Evolutionary conservation across 53 echinoderm and acorn worm species (phyloP), one percentile per base, ranked within the genome.

Genomic region (Holothuria leucospilota): DNA sequence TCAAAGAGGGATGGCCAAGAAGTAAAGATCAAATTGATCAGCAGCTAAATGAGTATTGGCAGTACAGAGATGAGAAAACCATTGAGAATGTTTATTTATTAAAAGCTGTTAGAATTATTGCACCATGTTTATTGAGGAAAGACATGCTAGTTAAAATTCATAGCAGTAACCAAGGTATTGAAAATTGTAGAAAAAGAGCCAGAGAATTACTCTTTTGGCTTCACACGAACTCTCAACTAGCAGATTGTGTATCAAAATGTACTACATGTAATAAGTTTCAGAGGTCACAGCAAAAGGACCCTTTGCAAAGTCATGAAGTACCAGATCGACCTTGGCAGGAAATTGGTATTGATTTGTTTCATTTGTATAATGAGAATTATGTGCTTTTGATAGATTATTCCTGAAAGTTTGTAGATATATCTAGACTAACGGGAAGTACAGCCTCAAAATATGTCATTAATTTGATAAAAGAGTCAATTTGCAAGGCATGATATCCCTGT

Each of bases 141-240:
- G 74, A 82, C 6, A 89, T 86, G 68, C 59, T 69, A 52, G 28
- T 51, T 13, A 86, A 89, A 63, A 81, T 89, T n/a, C 92, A 92
- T 51, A 61, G 74, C 2, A 86, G 86, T 9, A 86, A 92, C 60
- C n/a, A 89, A 81, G 92, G 89, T n/a, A n/a, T n/a, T n/a, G n/a
- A n/a, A n/a, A n/a, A n/a, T n/a, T n/a, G n/a, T n/a, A n/a, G n/a
- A n/a, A n/a, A n/a, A n/a, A n/a, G n/a, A n/a, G n/a, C n/a, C n/a
- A n/a, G n/a, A n/a, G n/a, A n/a, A n/a, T n/a, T 39, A 25, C n/a
- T 88, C 9, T 88, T 80, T 81, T 94, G 91, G 91, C 90, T 85
- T 20, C 39, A 39, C 24, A 90, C 90, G 87, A 84, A 64, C 38
- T 59, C 24, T 2, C 87, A 93, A 24, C 83, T 93, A 13, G 68